Conservation (phyloP, 2,888 invertebrate genomes). For the Stegophylla sp. region DNA sequence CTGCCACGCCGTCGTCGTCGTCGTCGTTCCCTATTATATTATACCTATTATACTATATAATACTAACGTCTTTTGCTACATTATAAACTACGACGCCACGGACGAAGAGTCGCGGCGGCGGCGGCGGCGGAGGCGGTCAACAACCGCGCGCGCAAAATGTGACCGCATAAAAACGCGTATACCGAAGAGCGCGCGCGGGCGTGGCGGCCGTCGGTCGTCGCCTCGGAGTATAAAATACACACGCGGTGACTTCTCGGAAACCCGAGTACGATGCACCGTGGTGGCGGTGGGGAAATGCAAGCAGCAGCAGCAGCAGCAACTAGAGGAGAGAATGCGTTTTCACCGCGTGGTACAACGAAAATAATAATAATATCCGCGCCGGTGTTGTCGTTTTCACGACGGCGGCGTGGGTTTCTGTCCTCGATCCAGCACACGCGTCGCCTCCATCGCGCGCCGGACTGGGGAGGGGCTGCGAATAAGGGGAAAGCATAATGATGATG, state of each 20-base stretch:
- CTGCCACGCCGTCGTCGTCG: not conserved
- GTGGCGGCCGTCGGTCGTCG: not conserved
- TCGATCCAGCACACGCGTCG: too few species aligned
- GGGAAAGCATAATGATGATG: not conserved
- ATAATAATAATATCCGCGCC: not conserved
- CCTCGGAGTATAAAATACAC: not conserved
- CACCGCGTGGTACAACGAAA: not conserved
- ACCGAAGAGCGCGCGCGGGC: not conserved
- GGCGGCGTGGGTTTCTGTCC: not conserved
- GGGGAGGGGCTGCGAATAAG: not conserved
- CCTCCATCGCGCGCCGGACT: too few species aligned
- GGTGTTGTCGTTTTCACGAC: not conserved
- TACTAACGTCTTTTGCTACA: too few species aligned
- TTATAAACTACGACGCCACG: too few species aligned
- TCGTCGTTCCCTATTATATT: too few species aligned
- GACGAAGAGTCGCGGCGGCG: not conserved
- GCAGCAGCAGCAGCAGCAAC: too few species aligned
- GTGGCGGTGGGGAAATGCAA: too few species aligned
- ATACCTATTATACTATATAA: too few species aligned
- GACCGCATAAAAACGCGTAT: slow-evolving; percentile 11
- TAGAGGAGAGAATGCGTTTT: too few species aligned
- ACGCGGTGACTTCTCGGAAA: not conserved
- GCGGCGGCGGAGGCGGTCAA: slow-evolving; percentile 26
- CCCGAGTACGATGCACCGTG: not conserved
- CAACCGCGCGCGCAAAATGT: slow-evolving; percentile 36